These are phyloP conservation scores for Cardinalis cardinalis DNA, from an alignment of 2,113 vertebrate species.

Conservation along the genomic window DNA sequence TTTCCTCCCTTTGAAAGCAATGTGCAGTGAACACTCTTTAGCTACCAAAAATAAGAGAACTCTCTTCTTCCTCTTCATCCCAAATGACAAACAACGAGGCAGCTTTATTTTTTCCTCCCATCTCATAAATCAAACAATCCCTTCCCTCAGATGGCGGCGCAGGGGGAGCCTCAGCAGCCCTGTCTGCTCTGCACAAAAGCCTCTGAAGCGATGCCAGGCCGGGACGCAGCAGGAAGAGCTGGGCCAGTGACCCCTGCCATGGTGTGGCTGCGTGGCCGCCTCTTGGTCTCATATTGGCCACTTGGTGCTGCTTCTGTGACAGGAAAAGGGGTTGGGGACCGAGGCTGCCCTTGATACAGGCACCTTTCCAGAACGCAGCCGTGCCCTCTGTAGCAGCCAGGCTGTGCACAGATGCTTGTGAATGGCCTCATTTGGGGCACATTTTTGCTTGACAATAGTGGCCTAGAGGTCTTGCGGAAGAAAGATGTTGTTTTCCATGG, in stretches of 20 bases:
- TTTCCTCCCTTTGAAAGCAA: background rate
- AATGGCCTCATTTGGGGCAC: background rate
- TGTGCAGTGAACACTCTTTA: rapidly evolving
- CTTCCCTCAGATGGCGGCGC: background rate
- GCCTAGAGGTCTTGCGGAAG: background rate
- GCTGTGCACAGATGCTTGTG: background rate
- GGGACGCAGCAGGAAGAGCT: background rate
- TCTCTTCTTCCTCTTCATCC: slow-evolving; percentile 1
- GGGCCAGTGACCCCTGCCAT: rapidly evolving
- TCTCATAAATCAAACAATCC: slow-evolving; percentile 38
- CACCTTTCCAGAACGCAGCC: background rate
- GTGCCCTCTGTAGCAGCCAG: background rate
- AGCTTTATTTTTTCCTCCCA: slow-evolving; percentile 49
- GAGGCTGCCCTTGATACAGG: background rate
- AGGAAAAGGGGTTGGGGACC: rapidly evolving
- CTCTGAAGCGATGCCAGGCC: slow-evolving; percentile 39
- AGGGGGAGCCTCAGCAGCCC: background rate
- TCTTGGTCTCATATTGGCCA: rapidly evolving
- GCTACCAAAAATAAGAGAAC: background rate
- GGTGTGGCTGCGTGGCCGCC: rapidly evolving
- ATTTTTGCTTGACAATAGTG: slow-evolving; percentile 8
- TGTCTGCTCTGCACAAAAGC: background rate
- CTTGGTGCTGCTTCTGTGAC: rapidly evolving
- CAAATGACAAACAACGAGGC: background rate
- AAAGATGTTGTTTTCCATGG: background rate